A percentile compares a stretch with the other conserved stretches of the same genome.
Conservation (phyloP, 2,888 invertebrate species). For the Euplexia lucipara region DNA sequence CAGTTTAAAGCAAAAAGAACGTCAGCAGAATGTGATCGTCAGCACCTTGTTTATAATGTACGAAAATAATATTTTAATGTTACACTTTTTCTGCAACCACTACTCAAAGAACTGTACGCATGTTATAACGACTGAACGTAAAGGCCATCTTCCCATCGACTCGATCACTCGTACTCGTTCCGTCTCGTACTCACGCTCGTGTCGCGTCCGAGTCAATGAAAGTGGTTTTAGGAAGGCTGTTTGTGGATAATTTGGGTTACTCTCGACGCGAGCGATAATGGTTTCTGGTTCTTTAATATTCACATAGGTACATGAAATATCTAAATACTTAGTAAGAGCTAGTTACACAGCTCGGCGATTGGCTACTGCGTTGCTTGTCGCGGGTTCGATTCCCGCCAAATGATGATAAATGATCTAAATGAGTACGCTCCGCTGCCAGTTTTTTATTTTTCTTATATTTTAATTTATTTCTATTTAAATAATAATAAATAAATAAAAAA, state of each 20-base stretch:
- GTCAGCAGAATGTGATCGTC: too few species aligned
- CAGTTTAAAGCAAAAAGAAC: too few species aligned
- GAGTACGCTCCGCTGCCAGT: too few species aligned
- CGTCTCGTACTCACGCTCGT: not conserved
- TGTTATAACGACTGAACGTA: slow-evolving; percentile 52
- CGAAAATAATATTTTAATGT: slow-evolving; percentile 17
- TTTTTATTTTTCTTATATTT: too few species aligned
- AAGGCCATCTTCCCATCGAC: slow-evolving; percentile 79
- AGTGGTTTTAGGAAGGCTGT: slow-evolving; percentile 23
- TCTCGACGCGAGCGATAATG: slow-evolving; percentile 4
- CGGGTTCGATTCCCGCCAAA: too few species aligned
- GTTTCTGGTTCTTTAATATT: slow-evolving; percentile 8
- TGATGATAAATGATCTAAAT: too few species aligned
- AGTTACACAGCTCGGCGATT: too few species aligned
- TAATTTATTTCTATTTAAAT: too few species aligned
- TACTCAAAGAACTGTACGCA: slow-evolving; percentile 53
- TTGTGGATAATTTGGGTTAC: not conserved
- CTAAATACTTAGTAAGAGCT: too few species aligned
- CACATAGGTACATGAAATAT: slow-evolving; percentile 3
- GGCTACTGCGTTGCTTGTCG: too few species aligned
- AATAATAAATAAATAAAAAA: too few species aligned
- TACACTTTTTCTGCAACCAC: slow-evolving; percentile 55
- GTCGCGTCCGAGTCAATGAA: slow-evolving; percentile 33
- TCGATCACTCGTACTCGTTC: slow-evolving; percentile 12
- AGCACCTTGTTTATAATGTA: too few species aligned